A percentile compares a stretch with the other conserved stretches of the same genome.
These are phyloP conservation scores for Rhagologus leucostigma DNA, from an alignment of 2,113 vertebrate genomes.

Conservation along the genomic window DNA sequence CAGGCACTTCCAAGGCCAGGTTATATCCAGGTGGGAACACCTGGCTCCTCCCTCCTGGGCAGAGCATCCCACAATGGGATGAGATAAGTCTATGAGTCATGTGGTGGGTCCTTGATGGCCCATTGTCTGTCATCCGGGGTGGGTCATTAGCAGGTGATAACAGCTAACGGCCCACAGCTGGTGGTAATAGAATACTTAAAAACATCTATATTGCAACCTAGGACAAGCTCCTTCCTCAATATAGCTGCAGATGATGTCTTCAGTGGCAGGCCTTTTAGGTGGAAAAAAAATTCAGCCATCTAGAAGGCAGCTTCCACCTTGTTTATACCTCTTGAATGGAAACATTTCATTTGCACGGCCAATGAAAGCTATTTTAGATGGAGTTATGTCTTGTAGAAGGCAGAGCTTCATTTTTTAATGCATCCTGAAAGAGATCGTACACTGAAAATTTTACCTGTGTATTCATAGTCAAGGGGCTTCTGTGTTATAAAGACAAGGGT, in stretches of 20 bases:
- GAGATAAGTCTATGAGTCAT: no score
- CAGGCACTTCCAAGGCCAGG: no score
- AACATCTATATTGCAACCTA: no score
- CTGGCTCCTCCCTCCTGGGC: no score
- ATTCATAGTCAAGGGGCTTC: neutral
- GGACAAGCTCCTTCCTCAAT: conserved; percentile 35
- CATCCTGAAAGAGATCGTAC: neutral
- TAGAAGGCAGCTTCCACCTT: conserved; percentile 19
- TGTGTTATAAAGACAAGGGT: neutral
- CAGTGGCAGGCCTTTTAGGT: conserved; percentile 11
- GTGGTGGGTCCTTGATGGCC: no score
- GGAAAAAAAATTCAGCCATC: conserved; percentile 1
- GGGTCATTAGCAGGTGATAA: no score
- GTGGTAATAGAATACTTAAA: no score
- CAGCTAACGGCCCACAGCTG: no score
- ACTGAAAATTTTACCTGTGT: neutral
- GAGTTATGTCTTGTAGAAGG: neutral
- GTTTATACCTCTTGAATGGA: neutral
- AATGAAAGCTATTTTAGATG: neutral
- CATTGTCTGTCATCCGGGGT: no score
- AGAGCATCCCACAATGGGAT: no score
- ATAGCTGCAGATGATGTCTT: conserved; percentile 18
- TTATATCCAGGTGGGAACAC: no score
- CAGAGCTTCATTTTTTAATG: neutral
- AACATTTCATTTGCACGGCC: neutral